Evolutionary conservation across 2,888 invertebrate species (phyloP).

Genomic region (Altica lythri): DNA sequence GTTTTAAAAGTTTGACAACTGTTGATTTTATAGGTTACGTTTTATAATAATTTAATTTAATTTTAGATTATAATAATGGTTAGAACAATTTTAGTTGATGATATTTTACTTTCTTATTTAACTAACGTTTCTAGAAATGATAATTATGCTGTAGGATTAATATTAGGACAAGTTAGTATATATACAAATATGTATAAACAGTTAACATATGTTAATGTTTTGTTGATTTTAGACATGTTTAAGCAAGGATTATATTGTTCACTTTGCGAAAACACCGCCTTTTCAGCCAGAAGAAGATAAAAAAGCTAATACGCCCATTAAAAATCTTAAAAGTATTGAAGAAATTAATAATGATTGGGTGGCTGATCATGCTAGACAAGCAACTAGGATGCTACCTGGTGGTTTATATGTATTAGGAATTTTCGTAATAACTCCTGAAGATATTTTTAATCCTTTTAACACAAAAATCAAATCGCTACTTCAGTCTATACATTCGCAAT

Average conservation of each 20-base stretch:
- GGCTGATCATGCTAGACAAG: constrained; percentile 83
- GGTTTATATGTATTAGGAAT: constrained; percentile 85
- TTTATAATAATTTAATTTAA: constrained; percentile 1
- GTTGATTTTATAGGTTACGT: constrained; percentile 16
- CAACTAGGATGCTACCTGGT: constrained; percentile 88
- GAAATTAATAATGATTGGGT: constrained; percentile 72
- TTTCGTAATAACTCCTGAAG: constrained; percentile 73
- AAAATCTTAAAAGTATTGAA: constrained; percentile 53
- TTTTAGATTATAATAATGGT: constrained; percentile 45
- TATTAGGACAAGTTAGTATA: constrained; percentile 77
- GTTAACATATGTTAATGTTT: constrained; percentile 37
- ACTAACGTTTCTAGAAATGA: constrained; percentile 67
- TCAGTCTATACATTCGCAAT: constrained; percentile 62
- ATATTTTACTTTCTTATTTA: constrained; percentile 70
- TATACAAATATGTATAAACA: too few species aligned
- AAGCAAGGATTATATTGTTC: constrained; percentile 76
- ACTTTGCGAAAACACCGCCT: constrained; percentile 81
- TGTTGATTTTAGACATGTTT: constrained; percentile 61
- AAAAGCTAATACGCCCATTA: constrained; percentile 29
- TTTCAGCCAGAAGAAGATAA: constrained; percentile 56
- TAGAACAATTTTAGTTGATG: constrained; percentile 71
- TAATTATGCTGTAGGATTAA: constrained; percentile 72
- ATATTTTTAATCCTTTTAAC: constrained; percentile 64
- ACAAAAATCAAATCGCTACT: constrained; percentile 65
- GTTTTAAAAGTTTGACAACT: constrained; percentile 8